A percentile compares a stretch with the other conserved stretches of the same genome.
Conservation (phyloP, 2,113 vertebrate genomes). For the Pluvialis apricaria region DNA sequence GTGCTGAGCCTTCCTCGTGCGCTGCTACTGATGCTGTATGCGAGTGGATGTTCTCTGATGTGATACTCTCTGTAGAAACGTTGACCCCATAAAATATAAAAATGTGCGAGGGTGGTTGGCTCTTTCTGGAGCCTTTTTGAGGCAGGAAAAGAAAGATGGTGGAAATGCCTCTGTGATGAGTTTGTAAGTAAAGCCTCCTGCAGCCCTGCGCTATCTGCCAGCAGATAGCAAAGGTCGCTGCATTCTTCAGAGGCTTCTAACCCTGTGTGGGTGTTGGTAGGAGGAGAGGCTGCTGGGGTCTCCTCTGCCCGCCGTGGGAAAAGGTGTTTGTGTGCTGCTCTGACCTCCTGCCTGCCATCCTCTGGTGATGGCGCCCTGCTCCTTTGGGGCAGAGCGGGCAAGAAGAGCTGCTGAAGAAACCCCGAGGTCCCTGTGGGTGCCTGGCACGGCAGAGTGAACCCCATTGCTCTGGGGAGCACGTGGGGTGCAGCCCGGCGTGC, state of each 20-base stretch:
- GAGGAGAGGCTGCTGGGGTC: neutral
- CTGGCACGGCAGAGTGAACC: accelerated
- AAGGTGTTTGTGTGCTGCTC: too few relatives aligned
- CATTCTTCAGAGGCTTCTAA: neutral
- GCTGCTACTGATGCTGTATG: neutral
- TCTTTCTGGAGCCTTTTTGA: neutral
- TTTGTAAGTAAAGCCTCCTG: neutral
- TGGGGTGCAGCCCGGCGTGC: accelerated
- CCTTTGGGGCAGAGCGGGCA: accelerated
- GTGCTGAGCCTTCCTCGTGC: neutral
- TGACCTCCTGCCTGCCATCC: too few relatives aligned
- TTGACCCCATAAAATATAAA: neutral
- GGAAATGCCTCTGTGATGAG: neutral
- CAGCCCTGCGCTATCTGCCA: neutral
- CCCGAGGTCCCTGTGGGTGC: accelerated
- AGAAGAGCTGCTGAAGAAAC: neutral
- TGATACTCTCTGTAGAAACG: neutral
- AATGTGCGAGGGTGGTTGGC: neutral
- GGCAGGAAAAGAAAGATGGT: neutral
- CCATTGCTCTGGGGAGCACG: accelerated
- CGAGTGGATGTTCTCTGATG: neutral
- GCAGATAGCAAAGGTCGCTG: neutral
- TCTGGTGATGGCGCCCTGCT: too few relatives aligned
- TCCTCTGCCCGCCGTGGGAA: neutral
- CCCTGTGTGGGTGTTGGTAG: accelerated